Evolutionary conservation across 2,797 vertebrate genomes (phyloP).

Genomic region (Paratrypauchen microcephalus): DNA sequence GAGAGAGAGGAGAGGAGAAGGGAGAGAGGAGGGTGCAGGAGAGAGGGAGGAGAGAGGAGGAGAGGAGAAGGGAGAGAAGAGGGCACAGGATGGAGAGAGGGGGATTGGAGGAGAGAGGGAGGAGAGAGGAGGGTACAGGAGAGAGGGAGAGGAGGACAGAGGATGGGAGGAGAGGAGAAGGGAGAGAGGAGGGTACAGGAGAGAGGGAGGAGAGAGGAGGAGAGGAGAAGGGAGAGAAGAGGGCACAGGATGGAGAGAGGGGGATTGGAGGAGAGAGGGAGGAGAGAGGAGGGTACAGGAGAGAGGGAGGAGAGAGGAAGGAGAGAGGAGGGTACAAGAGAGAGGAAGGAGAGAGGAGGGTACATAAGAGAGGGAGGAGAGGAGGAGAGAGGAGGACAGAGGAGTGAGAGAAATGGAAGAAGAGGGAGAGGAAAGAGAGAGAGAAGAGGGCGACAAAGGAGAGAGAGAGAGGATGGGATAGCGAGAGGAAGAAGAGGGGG

Average conservation of each 20-base stretch:
- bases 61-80: background rate
- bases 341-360: too few relatives aligned
- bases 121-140: background rate
- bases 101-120: background rate
- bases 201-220: background rate
- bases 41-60: background rate
- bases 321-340: too few relatives aligned
- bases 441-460: background rate
- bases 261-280: background rate
- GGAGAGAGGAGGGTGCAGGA: background rate
- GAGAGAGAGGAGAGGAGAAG: background rate
- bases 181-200: too few relatives aligned
- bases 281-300: background rate
- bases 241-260: background rate
- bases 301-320: too few relatives aligned
- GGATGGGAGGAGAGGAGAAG: too few relatives aligned
- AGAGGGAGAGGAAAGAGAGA: background rate
- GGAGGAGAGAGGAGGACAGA: background rate
- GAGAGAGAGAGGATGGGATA: too few relatives aligned
- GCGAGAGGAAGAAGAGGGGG: background rate
- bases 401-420: constrained; percentile 29
- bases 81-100: background rate
- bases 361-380: too few relatives aligned
- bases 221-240: too few relatives aligned
- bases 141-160: background rate